Evolutionary conservation across 2,888 invertebrate species (phyloP), one percentile per base, ranked within the genome.

Genomic region (Invenusta paracnida): DNA sequence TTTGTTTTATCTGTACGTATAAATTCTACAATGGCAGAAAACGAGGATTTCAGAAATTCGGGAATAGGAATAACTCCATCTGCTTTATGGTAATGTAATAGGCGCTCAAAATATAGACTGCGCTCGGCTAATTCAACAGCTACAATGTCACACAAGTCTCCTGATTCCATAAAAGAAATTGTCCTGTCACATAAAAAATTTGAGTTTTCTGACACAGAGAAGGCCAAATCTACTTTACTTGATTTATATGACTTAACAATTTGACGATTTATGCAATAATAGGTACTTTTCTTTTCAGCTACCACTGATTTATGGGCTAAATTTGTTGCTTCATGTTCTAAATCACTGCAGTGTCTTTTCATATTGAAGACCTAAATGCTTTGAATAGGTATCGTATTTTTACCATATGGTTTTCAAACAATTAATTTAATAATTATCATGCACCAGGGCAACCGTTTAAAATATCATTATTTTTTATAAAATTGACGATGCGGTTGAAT

Each of bases 101-200:
- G 28, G 1, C 82, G 13, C n/a, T 82, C 82, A 30, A 82, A 82
- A 82, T 82, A 82, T 27, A 27, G 13, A 28, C 82, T 82, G 2
- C 27, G 82, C 28, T 82, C 82, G 28, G 82, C 82, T 28, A 82
- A 30, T 30, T 82, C 82, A 29, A 82, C 82, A 82, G 82, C 23
- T 5, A 82, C 29, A 29, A 82, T 82, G 28, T 82, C 28, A 5
- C 82, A 23, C 2, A 11, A 2, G 28, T 27, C 23, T 5, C 82
- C 82, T 5, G 82, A 82, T 5, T 82, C 82, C 82, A 82, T 82
- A 82, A 82, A 82, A 1, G 13, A 11, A 27, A 82, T 29, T 5
- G 82, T 82, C n/a, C 82, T 2, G 23, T 82, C 82, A 82, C 82
- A 82, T 29, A 82, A 30, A 82, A 82, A 82, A n/a, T 79, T 79